Percentiles rank a stretch among this genome's conserved stretches.
Evolutionary conservation across 2,888 invertebrate genomes (phyloP).

Genomic region (Limnephilus auricula): DNA sequence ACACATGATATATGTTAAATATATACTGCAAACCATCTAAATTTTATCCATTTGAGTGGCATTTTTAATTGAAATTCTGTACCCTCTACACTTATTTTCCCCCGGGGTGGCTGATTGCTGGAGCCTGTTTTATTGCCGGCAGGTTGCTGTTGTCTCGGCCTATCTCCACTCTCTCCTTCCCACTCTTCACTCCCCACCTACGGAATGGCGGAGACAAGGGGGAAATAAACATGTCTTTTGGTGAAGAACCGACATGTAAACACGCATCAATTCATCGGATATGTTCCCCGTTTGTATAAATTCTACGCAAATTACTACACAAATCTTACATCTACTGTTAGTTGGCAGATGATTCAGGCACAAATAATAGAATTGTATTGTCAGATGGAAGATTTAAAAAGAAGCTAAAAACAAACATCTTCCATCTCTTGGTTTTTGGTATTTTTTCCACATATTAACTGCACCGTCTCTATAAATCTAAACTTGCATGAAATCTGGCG

Average conservation of each 20-base stretch:
- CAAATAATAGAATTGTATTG: not conserved
- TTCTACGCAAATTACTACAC: slow-evolving; percentile 4
- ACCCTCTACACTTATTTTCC: not conserved
- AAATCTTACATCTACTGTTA: not conserved
- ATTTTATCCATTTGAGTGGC: not conserved
- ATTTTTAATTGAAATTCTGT: not conserved
- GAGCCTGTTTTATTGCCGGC: slow-evolving; percentile 14
- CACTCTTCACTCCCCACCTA: not conserved
- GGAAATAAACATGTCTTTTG: slow-evolving; percentile 44
- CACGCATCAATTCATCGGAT: slow-evolving; percentile 38
- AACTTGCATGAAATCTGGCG: too few relatives aligned
- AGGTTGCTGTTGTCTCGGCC: slow-evolving; percentile 44
- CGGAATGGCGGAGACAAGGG: slow-evolving; percentile 3
- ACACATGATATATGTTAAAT: not conserved
- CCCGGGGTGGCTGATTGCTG: not conserved
- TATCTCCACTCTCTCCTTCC: not conserved
- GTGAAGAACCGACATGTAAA: slow-evolving; percentile 46
- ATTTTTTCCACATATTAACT: not conserved
- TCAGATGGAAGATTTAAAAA: too few relatives aligned
- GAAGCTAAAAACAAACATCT: too few relatives aligned
- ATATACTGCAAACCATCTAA: not conserved
- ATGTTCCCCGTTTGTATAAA: not conserved
- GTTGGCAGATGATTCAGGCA: not conserved
- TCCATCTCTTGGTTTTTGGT: not conserved
- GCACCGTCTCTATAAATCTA: not conserved